Evolutionary conservation across 2,888 invertebrate species (phyloP).

Genomic region (Malthinus flaveolus): DNA sequence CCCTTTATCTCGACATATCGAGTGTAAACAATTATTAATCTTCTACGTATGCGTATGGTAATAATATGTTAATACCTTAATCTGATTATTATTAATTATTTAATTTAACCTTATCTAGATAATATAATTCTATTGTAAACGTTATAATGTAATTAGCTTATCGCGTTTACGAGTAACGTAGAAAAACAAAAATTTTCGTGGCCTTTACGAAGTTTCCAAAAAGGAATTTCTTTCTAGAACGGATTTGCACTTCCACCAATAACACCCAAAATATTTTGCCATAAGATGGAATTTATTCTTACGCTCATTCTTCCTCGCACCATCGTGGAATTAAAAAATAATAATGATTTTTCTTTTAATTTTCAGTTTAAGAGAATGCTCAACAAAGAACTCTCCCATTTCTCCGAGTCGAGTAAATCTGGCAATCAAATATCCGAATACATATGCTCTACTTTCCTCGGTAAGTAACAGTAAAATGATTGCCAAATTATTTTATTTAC

Average conservation of each 20-base stretch:
- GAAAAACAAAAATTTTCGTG: too few species aligned
- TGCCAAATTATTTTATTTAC: neutral
- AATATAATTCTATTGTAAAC: too few species aligned
- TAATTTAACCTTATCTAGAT: too few species aligned
- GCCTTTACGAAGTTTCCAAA: too few species aligned
- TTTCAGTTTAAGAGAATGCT: conserved; percentile 99
- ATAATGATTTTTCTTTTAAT: conserved; percentile 35
- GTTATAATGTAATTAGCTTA: too few species aligned
- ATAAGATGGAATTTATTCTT: too few species aligned
- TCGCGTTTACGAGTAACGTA: too few species aligned
- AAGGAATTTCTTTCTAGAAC: too few species aligned
- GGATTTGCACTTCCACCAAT: too few species aligned
- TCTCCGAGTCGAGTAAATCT: conserved; percentile 98
- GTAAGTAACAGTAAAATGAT: conserved; percentile 66
- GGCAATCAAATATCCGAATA: conserved; percentile 99
- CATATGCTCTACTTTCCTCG: conserved; percentile 98
- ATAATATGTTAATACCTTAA: too few species aligned
- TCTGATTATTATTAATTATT: too few species aligned
- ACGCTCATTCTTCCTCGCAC: neutral
- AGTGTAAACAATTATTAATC: neutral
- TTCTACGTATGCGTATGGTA: neutral
- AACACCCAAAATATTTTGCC: too few species aligned
- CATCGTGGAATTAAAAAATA: neutral
- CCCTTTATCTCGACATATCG: neutral
- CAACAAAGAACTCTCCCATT: conserved; percentile 98